Evolutionary conservation across 2,888 invertebrate species (phyloP), one percentile per base, ranked within the genome.

Genomic region (Eupithecia insigniata): DNA sequence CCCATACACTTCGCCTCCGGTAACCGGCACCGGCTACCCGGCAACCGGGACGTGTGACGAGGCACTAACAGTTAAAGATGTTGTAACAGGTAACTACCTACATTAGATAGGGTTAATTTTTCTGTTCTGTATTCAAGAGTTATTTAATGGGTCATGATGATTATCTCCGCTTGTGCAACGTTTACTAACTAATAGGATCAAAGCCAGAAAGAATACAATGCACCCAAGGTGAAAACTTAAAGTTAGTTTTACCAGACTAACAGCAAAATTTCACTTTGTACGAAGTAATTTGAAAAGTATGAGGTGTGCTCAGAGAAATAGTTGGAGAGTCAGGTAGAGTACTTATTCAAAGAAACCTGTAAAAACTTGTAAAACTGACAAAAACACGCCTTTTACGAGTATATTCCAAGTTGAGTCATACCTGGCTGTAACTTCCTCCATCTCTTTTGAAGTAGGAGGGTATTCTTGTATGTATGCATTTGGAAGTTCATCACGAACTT

Each of bases 271-370:
- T 8, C 30, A 4, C 62, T 12, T 32, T 22, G 16, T 26, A 64
- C 14, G 16, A 89, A 87, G 89, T 89, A 89, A 90, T 90, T 90
- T 87, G 85, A 85, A 89, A 91, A 90, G 90, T 91, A 90, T 89
- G 86, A 85, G 88, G 85, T 81, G 77, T 81, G 84, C 79, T 85
- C 89, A 90, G 90, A 90, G 90, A 92, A 92, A 91, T 91, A 89
- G 90, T 92, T 92, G 71, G 72, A 79, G 75, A 83, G 82, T 82
- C 77, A 75, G 76, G 79, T 80, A 77, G 77, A 80, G 78, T 81
- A 82, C 73, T 77, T 55, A 26, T 26, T 70, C 72, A 67, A 79
- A 74, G 78, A 76, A 73, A 66, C 66, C 67, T 51, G 73, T 62
- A 58, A 60, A 71, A 80, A 75, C 79, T 79, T 73, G 65, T 70